These are phyloP conservation scores for Hyperoodon ampullatus DNA, from an alignment of 2,113 vertebrate genomes.

Conservation along the genomic window DNA sequence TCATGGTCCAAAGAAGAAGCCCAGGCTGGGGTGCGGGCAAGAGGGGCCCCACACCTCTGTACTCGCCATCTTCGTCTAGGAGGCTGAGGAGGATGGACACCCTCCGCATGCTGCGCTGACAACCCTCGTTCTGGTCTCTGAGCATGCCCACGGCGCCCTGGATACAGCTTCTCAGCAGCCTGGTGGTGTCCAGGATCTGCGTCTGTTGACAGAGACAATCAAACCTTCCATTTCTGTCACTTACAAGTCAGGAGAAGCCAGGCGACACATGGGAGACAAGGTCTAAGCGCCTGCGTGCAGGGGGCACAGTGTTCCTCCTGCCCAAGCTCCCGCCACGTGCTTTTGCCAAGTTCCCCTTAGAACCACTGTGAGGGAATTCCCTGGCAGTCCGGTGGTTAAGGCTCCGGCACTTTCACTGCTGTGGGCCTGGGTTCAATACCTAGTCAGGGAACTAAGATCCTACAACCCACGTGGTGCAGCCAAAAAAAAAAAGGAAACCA, in stretches of 20 bases:
- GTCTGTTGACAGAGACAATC: background rate
- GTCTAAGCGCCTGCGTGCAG: accelerated
- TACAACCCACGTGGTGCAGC: background rate
- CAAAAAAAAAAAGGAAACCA: background rate
- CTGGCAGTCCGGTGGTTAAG: background rate
- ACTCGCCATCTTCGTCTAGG: constrained; percentile 81
- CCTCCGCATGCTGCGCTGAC: constrained; percentile 87
- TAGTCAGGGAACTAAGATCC: background rate
- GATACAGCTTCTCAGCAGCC: constrained; percentile 92
- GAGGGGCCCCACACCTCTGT: constrained; percentile 82
- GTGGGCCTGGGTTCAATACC: background rate
- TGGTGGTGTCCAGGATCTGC: constrained; percentile 90
- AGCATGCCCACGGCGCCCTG: constrained; percentile 95
- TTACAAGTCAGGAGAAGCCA: background rate
- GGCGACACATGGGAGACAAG: background rate
- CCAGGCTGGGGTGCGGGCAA: accelerated
- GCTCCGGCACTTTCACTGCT: background rate
- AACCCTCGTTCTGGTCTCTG: constrained; percentile 84
- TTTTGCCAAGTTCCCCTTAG: background rate
- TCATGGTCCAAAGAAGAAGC: background rate
- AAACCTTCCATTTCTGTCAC: accelerated
- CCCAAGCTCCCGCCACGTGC: background rate
- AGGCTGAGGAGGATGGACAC: constrained; percentile 92
- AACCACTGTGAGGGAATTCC: background rate
- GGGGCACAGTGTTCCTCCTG: background rate